phyloP scores from a whole-genome alignment of 1,140 invertebrate species.

The Hirudo medicinalis region DNA sequence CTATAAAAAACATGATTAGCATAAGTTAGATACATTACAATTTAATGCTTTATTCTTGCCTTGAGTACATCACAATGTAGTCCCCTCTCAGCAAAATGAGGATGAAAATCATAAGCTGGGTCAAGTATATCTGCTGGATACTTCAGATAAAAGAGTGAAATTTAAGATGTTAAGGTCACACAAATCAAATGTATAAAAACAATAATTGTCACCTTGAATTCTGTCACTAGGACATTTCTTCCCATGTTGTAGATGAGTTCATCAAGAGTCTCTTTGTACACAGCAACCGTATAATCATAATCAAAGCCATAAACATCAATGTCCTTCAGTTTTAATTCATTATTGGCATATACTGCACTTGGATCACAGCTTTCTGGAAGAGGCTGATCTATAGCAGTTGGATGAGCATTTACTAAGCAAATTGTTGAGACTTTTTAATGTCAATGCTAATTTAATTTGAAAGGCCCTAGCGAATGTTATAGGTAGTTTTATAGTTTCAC shows the following conservation, averaged over 20 bases:
- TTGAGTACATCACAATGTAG: conserved; percentile 92
- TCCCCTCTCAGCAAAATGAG: conserved; percentile 78
- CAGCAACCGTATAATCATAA: conserved; percentile 95
- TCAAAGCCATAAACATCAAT: conserved; percentile 94
- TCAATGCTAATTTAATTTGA: no score
- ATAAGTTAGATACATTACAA: not conserved
- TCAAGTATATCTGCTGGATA: conserved; percentile 70
- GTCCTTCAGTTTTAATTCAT: conserved; percentile 78
- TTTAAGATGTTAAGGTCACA: not conserved
- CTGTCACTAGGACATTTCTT: conserved; percentile 67
- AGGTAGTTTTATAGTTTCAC: no score
- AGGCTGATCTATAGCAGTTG: conserved; percentile 10
- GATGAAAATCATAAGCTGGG: conserved; percentile 62
- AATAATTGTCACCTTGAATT: conserved; percentile 59
- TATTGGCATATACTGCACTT: conserved; percentile 84
- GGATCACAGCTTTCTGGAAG: conserved; percentile 34
- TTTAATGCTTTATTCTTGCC: conserved; percentile 28
- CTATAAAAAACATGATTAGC: conserved; percentile 27
- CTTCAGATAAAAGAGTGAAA: conserved; percentile 46
- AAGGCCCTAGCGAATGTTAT: no score
- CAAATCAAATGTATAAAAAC: not conserved
- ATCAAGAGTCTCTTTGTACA: conserved; percentile 78
- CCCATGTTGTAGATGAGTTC: conserved; percentile 82
- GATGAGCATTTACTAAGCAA: no score
- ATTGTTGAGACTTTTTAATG: no score